Evolutionary conservation across 2,113 vertebrate genomes (phyloP).

Genomic region (Uria aalge): DNA sequence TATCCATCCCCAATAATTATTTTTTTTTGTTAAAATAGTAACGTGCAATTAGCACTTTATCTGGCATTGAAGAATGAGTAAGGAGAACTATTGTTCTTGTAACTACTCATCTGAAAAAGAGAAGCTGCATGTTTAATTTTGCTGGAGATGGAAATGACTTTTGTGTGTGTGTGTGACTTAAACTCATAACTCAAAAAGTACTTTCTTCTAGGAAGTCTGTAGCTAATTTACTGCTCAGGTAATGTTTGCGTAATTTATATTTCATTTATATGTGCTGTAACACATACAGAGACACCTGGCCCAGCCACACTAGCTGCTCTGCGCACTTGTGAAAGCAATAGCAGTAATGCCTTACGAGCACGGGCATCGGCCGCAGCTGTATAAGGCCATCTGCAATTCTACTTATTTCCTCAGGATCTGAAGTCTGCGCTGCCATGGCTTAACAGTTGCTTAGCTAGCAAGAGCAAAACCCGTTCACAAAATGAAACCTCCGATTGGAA

Average conservation of each 20-base stretch:
- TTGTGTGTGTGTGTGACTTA: neutral
- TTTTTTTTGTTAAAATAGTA: slow-evolving; percentile 28
- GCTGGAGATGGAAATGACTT: neutral
- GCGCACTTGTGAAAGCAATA: neutral
- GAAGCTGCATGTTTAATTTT: neutral
- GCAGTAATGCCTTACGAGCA: neutral
- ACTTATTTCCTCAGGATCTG: neutral
- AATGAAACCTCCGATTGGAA: neutral
- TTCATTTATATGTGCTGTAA: neutral
- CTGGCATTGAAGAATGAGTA: slow-evolving; percentile 3
- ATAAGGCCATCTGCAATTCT: neutral
- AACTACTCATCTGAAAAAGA: neutral
- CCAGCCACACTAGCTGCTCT: neutral
- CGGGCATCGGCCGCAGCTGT: neutral
- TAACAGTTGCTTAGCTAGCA: neutral
- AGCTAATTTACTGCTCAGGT: neutral
- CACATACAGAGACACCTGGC: neutral
- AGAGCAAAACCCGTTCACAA: neutral
- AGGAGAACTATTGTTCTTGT: slow-evolving; percentile 25
- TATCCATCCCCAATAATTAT: slow-evolving; percentile 29
- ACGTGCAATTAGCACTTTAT: slow-evolving; percentile 47
- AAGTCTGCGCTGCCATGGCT: neutral
- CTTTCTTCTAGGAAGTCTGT: neutral
- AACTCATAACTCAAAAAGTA: neutral
- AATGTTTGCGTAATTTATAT: neutral